Base-by-base conservation (phyloP, 2,888 invertebrate genomes). In the Scaptomyza caliginosa region DNA sequence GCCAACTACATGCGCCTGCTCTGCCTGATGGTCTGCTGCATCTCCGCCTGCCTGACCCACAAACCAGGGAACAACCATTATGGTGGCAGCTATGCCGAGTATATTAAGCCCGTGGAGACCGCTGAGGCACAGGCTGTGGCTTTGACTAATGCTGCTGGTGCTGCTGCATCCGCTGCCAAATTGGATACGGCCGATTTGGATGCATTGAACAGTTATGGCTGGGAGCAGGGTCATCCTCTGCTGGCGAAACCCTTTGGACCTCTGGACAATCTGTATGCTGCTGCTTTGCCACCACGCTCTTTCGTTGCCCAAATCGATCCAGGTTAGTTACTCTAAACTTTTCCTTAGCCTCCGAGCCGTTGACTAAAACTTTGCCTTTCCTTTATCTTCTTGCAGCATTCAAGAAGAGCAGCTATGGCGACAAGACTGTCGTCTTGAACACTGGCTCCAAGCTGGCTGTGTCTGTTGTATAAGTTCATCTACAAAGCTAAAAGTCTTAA, bases 251-350 rank as follows among this genome's bases (percentile, higher is more conserved):
- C 77, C 2, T 82, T 78, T 26, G 90, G 90, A 3, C 74, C 78
- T 4, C 63, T 89, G 74, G 88, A 89, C 49, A 58, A 50, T 17
- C 74, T 90, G 21, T 86, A 86, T 48, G 85, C 88, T n/a, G 91
- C 91, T 46, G 68, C 89, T 6, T 58, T 90, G 68, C 89, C 89
- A 17, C 79, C 91, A 50, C 91, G 90, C 19, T 88, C 88, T 42
- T 89, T 88, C 63, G 88, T 90, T 38, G 90, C 86, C 28, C 69
- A 88, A 55, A 88, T 90, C 54, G 89, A 90, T 76, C 85, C 91
- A 77, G 86, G 90, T 90, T 43, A 64, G 90, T 89, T 62, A 8
- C 21, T 28, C 30, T 38, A 38, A 11, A 5, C 8, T 0, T n/a
- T 19, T 0, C 7, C 1, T 2, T 1, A 23, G 0, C 0, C 5